Conservation (phyloP, 2,797 vertebrate genomes). For the Sebastes diploproa region DNA sequence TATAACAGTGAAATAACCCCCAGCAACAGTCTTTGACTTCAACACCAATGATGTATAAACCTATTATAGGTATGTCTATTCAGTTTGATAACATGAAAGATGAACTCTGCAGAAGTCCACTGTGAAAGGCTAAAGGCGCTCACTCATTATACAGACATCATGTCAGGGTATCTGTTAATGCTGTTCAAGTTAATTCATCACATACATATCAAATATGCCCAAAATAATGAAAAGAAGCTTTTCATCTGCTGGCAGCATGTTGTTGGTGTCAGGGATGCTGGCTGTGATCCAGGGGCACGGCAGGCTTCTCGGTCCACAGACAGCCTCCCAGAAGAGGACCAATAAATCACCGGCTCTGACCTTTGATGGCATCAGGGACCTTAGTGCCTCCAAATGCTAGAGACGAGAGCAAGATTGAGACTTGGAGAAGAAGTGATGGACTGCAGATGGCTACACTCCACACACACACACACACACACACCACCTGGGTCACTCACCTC, state of each 20-base stretch:
- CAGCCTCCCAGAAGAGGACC: constrained; percentile 80
- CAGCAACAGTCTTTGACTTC: not conserved
- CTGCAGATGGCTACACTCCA: constrained; percentile 43
- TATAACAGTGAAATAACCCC: not conserved
- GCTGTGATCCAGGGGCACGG: constrained; percentile 68
- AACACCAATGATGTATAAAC: not conserved
- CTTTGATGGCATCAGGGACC: constrained; percentile 83
- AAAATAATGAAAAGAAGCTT: constrained; percentile 4
- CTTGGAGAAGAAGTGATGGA: constrained; percentile 74
- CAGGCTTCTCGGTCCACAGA: constrained; percentile 65
- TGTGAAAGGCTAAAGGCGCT: not conserved
- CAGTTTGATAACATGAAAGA: not conserved
- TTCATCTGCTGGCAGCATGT: constrained; percentile 26
- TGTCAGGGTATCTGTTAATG: not conserved
- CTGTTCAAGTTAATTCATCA: not conserved
- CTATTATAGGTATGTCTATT: not conserved
- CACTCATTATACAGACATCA: not conserved
- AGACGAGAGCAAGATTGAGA: constrained; percentile 77
- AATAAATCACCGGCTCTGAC: constrained; percentile 86
- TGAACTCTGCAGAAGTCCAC: not conserved
- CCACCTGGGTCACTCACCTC: constrained; percentile 61
- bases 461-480: not conserved
- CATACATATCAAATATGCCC: not conserved
- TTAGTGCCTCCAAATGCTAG: constrained; percentile 77
- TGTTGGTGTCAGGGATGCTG: constrained; percentile 47